Conservation (phyloP, 2,797 vertebrate genomes). For the Lacerta agilis region DNA sequence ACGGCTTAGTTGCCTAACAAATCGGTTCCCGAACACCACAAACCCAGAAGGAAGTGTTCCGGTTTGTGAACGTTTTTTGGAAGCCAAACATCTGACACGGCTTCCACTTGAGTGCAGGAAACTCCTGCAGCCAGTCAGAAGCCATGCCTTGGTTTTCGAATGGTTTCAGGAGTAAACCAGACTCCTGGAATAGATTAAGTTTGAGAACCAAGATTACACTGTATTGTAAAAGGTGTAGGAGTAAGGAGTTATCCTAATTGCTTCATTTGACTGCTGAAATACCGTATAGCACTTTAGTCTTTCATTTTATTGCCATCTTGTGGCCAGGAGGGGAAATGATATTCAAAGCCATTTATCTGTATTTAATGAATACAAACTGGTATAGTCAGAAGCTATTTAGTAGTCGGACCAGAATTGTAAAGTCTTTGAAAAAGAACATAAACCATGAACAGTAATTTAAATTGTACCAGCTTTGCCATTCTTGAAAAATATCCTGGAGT, state of each 20-base stretch:
- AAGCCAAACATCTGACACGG: too few relatives aligned
- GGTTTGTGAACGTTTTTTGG: too few relatives aligned
- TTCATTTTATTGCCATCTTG: slow-evolving; percentile 10
- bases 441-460: neutral
- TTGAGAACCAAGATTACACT: too few relatives aligned
- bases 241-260: neutral
- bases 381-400: neutral
- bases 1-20: too few relatives aligned
- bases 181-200: too few relatives aligned
- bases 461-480: neutral
- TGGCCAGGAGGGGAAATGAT: neutral
- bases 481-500: neutral
- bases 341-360: neutral
- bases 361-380: neutral
- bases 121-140: too few relatives aligned
- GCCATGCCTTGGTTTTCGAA: too few relatives aligned
- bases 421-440: neutral
- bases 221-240: too few relatives aligned
- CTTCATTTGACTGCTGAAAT: neutral
- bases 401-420: neutral
- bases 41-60: too few relatives aligned
- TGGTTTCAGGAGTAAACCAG: too few relatives aligned
- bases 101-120: too few relatives aligned
- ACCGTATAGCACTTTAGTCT: neutral
- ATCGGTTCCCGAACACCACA: too few relatives aligned